Base-by-base conservation (phyloP, 2,113 vertebrate genomes). In the Crypturellus undulatus region DNA sequence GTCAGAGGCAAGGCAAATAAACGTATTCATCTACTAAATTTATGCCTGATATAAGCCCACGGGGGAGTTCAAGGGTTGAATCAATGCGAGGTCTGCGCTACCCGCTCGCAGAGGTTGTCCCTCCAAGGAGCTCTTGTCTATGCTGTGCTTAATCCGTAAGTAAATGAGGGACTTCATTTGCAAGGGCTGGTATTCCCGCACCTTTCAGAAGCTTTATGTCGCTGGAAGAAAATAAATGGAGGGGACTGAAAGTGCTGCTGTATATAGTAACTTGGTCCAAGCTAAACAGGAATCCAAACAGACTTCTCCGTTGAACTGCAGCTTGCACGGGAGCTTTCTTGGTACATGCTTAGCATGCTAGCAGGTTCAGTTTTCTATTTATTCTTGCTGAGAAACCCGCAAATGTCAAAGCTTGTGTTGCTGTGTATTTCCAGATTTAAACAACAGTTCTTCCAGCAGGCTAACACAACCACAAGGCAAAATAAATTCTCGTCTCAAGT, bases 311-410 rank as follows among this genome's bases (percentile, higher is more conserved):
- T 52, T 80, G 68, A 94, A 21, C 32, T 71, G 24, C 51, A 64
- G 72, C 56, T 32, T 62, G 79, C 72, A 58, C 32, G 60, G 64
- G 43, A 86, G 65, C 19, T 76, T 71, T 90, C 34, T 52, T 24
- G 60, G 79, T 25, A 36, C 28, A 38, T 93, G 20, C 34, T 94
- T 90, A 76, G 14, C 52, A 65, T 72, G 28, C 22, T 69, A 83
- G 58, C 38, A 84, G 43, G 18, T 38, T 78, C 36, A 17, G 47
- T 76, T 94, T 90, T 92, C 79, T 95, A 40, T 92, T 88, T 94
- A 58, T 81, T 90, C 79, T 86, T 85, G 69, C 69, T 62, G 60
- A 86, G 72, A 94, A 96, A 86, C 87, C 49, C 49, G 52, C 47
- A 60, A 84, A 88, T 0, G 1, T 78, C 77, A 78, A 75, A 84